These are phyloP conservation scores for Cirrhinus molitorella DNA, from an alignment of 2,797 vertebrate species.

Conservation along the genomic window DNA sequence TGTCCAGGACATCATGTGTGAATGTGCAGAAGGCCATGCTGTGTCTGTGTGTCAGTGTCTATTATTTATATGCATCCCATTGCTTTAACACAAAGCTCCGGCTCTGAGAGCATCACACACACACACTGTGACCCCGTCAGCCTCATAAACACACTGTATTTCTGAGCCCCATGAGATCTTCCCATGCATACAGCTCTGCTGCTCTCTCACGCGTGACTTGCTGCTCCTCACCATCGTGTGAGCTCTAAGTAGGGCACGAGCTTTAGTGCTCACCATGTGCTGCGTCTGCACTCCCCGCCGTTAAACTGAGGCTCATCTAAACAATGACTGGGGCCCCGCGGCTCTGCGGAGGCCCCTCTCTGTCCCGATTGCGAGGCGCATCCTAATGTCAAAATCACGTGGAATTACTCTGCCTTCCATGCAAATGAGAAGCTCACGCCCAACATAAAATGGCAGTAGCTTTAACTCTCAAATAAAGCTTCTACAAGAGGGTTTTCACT, in stretches of 20 bases:
- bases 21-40: not conserved
- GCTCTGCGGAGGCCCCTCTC: not conserved
- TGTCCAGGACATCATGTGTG: not conserved
- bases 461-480: not conserved
- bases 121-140: not conserved
- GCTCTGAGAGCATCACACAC: not conserved
- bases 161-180: not conserved
- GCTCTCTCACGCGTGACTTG: not conserved
- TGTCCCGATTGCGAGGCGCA: not conserved
- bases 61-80: slow-evolving; percentile 6
- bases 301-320: not conserved
- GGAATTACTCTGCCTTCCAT: not conserved
- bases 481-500: not conserved
- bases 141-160: not conserved
- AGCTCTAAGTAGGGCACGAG: slow-evolving; percentile 16
- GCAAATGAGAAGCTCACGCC: not conserved
- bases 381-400: not conserved
- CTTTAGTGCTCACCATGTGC: not conserved
- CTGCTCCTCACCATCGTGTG: not conserved
- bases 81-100: not conserved
- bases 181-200: not conserved
- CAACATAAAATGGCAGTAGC: not conserved
- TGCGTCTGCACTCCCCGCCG: not conserved
- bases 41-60: not conserved
- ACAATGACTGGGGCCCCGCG: not conserved